Conservation (phyloP, 2,888 invertebrate genomes). For the Pachycephus smyrnensis region DNA sequence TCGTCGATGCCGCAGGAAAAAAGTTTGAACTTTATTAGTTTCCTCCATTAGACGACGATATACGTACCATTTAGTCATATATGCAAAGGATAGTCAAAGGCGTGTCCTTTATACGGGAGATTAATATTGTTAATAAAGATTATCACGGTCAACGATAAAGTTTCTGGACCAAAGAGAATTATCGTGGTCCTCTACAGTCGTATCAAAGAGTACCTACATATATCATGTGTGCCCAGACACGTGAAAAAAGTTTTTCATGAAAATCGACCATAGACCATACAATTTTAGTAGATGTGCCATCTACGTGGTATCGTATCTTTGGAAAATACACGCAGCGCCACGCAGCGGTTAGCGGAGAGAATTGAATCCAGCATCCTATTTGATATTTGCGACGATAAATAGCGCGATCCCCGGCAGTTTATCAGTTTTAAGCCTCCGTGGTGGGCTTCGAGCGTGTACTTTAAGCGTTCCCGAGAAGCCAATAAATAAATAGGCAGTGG, state of each 20-base stretch:
- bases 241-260: background rate
- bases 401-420: background rate
- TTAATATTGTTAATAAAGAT: background rate
- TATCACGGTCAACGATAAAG: background rate
- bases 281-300: background rate
- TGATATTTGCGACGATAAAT: background rate
- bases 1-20: background rate
- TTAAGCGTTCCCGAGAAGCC: constrained; percentile 24
- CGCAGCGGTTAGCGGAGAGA: background rate
- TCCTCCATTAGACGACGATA: background rate
- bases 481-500: constrained; percentile 44
- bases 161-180: background rate
- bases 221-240: background rate
- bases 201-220: background rate
- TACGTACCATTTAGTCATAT: background rate
- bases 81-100: background rate
- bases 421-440: background rate
- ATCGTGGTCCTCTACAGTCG: background rate
- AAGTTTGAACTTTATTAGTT: background rate
- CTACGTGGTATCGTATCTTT: background rate
- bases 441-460: constrained; percentile 1
- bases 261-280: background rate
- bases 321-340: background rate
- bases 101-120: background rate
- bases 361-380: background rate